Evolutionary conservation across 2,113 vertebrate genomes (phyloP).

Genomic region (Gymnorhina tibicen): DNA sequence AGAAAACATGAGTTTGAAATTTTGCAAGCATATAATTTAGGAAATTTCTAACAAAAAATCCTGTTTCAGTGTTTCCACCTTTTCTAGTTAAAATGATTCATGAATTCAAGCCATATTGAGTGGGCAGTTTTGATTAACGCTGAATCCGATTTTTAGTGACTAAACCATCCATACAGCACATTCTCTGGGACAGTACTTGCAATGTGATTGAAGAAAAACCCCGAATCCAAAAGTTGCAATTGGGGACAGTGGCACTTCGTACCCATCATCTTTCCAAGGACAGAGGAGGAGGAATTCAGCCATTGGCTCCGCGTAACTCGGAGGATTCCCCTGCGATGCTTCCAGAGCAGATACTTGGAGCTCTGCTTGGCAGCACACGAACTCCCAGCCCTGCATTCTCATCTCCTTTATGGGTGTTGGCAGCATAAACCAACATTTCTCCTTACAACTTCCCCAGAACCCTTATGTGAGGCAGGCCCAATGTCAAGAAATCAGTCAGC

Average conservation of each 20-base stretch:
- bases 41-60: neutral
- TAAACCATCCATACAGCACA: neutral
- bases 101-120: neutral
- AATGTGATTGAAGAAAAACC: neutral
- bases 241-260: fast-evolving
- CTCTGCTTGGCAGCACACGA: neutral
- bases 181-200: neutral
- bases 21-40: neutral
- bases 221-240: fast-evolving
- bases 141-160: neutral
- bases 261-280: neutral
- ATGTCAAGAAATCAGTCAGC: neutral
- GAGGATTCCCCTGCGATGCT: neutral
- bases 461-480: fast-evolving
- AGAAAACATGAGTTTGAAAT: neutral
- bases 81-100: neutral
- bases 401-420: neutral
- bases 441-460: neutral
- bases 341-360: neutral
- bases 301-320: fast-evolving
- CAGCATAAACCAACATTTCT: neutral
- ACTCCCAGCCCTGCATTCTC: neutral
- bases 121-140: neutral
- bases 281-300: neutral
- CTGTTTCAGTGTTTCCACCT: neutral